A percentile compares a stretch with the other conserved stretches of the same genome.
Conservation (phyloP, 2,888 invertebrate species). For the Ornithoptera alexandrae region DNA sequence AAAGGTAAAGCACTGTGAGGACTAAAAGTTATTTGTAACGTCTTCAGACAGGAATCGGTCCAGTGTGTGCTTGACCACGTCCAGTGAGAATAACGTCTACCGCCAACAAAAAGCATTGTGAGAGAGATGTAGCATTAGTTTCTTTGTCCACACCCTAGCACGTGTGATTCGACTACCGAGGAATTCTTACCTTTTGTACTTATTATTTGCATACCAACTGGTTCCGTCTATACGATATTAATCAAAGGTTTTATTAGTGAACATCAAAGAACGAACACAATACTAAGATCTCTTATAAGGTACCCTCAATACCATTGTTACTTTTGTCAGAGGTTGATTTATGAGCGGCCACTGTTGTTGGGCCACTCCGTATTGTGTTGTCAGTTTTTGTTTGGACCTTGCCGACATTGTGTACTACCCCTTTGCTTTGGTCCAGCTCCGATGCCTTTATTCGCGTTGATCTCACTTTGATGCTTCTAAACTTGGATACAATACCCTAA, state of each 20-base stretch:
- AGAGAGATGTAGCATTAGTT: constrained; percentile 69
- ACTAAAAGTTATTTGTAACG: background rate
- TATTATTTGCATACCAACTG: constrained; percentile 79
- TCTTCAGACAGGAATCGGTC: constrained; percentile 35
- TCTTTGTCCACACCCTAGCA: constrained; percentile 66
- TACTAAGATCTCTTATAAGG: constrained; percentile 80
- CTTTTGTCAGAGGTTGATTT: constrained; percentile 79
- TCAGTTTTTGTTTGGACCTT: constrained; percentile 77
- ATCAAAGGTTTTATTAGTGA: constrained; percentile 81
- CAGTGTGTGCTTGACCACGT: constrained; percentile 37
- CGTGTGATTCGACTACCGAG: constrained; percentile 73
- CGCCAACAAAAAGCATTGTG: constrained; percentile 61
- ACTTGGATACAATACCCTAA: constrained; percentile 61
- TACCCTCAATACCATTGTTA: constrained; percentile 80
- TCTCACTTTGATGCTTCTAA: constrained; percentile 76
- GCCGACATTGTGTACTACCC: constrained; percentile 77
- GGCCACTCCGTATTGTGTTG: constrained; percentile 76
- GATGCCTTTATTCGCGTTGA: constrained; percentile 73
- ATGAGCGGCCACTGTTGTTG: constrained; percentile 79
- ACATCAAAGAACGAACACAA: constrained; percentile 79
- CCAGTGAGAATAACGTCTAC: constrained; percentile 53
- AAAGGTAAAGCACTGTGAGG: background rate
- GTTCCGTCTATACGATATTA: constrained; percentile 78
- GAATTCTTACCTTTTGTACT: constrained; percentile 60
- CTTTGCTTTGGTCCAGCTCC: constrained; percentile 67